A percentile compares a stretch with the other conserved stretches of the same genome.
phyloP scores from a whole-genome alignment of 2,113 vertebrate species.

The Triplophysa rosa region DNA sequence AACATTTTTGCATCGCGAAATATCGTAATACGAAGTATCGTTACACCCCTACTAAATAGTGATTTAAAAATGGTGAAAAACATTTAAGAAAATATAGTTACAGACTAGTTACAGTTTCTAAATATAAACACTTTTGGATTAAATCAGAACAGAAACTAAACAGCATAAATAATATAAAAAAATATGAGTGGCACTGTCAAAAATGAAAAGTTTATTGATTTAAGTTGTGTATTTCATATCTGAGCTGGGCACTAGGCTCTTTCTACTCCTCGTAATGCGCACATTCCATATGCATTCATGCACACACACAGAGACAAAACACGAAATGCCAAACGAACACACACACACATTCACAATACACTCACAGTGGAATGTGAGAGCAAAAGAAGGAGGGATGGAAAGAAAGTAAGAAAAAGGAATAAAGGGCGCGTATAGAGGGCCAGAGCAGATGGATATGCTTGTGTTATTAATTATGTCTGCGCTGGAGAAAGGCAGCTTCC shows the following conservation, averaged over 20 bases:
- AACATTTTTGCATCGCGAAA: too few species aligned
- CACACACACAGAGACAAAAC: slow-evolving; percentile 12
- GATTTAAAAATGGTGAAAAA: too few species aligned
- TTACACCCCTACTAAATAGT: too few species aligned
- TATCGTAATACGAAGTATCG: too few species aligned
- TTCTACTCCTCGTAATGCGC: neutral
- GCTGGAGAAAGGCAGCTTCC: slow-evolving; percentile 37
- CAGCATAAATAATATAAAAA: too few species aligned
- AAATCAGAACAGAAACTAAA: too few species aligned
- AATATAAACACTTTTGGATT: too few species aligned
- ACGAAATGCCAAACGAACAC: slow-evolving; percentile 20
- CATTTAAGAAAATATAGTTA: too few species aligned
- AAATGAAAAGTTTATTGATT: too few species aligned
- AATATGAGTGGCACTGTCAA: too few species aligned
- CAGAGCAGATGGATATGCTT: slow-evolving; percentile 38
- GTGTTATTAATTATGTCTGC: slow-evolving; percentile 52
- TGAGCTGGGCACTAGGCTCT: neutral
- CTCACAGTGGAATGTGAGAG: slow-evolving; percentile 10
- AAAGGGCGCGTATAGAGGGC: slow-evolving; percentile 54
- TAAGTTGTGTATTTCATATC: too few species aligned
- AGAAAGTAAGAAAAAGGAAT: slow-evolving; percentile 39
- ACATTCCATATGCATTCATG: neutral
- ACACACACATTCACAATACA: slow-evolving; percentile 6
- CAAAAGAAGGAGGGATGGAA: slow-evolving; percentile 21
- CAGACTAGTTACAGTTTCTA: too few species aligned